Base-by-base conservation (phyloP, 2,797 vertebrate genomes). In the Hapalemur alaotrensis region DNA sequence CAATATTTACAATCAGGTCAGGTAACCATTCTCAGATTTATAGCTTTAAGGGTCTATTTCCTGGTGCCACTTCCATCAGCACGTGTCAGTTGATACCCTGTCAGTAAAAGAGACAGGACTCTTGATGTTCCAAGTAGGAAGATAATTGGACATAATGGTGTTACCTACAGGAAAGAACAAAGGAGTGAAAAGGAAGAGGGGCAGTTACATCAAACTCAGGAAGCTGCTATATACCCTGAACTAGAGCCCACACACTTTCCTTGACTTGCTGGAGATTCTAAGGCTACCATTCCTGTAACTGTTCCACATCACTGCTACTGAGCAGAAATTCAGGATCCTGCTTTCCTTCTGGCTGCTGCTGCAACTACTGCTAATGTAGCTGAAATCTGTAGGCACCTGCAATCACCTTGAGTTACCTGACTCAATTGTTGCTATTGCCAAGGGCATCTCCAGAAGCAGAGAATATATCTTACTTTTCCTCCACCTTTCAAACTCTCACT, bases 251-350 rank as follows among this genome's bases (percentile, higher is more conserved):
- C 4, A 11, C 1, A 4, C 18, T 10, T n/a, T 59, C 70, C 1
- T 22, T 32, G 15, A 67, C 2, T n/a, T 30, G 10, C 22, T 52
- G 30, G 30, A 50, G 4, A 59, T 38, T 67, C 25, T 50, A 46
- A 69, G 11, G 1, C 4, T 48, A 3, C 1, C 22, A 5, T 1
- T 63, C 4, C 18, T 14, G 7, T 6, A 22, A 12, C 15, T 57
- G 28, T 50, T 84, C 35, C 46, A 70, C 13, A 20, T 22, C 23
- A 35, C 0, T 4, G 41, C 23, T 46, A 70, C 23, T 38, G 35
- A 75, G 28, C 13, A 30, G 22, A 35, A 72, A 72, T 82, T 9
- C 22, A 70, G 32, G 17, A 50, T n/a, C 22, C 10, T 41, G 46
- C 32, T 38, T 87, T 72, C n/a, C 43, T 38, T 38, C 14, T 0